These are phyloP conservation scores for Tinea trinotella DNA, from an alignment of 2,888 invertebrate genomes.

Conservation along the genomic window DNA sequence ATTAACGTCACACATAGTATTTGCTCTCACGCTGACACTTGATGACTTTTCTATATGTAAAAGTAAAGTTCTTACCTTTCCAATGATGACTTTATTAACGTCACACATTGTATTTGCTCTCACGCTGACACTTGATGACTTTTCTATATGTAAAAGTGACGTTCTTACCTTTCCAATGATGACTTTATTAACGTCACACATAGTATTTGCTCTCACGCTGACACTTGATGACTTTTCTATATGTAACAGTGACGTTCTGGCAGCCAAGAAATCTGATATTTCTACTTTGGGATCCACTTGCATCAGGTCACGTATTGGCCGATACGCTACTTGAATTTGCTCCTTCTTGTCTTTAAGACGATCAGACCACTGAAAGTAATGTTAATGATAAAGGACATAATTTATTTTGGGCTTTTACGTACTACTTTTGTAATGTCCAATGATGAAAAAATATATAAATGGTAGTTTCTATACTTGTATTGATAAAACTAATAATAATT, in stretches of 20 bases:
- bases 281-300: conserved; percentile 76
- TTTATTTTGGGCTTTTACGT: no score
- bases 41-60: no score
- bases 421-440: no score
- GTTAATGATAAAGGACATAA: no score
- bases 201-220: conserved; percentile 86
- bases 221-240: conserved; percentile 95
- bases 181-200: conserved; percentile 87
- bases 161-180: conserved; percentile 87
- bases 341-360: conserved; percentile 81
- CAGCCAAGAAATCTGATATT: conserved; percentile 86
- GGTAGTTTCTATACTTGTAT: no score
- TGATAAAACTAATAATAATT: no score
- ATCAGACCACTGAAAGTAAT: conserved; percentile 89
- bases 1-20: no score
- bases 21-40: no score
- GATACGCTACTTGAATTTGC: conserved; percentile 69
- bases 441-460: no score
- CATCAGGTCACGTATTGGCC: conserved; percentile 49
- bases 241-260: conserved; percentile 86
- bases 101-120: no score
- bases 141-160: conserved; percentile 89
- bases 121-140: conserved; percentile 92
- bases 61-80: conserved; percentile 87
- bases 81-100: no score